phyloP scores from a whole-genome alignment of 2,888 invertebrate species.

The Hedya salicella region DNA sequence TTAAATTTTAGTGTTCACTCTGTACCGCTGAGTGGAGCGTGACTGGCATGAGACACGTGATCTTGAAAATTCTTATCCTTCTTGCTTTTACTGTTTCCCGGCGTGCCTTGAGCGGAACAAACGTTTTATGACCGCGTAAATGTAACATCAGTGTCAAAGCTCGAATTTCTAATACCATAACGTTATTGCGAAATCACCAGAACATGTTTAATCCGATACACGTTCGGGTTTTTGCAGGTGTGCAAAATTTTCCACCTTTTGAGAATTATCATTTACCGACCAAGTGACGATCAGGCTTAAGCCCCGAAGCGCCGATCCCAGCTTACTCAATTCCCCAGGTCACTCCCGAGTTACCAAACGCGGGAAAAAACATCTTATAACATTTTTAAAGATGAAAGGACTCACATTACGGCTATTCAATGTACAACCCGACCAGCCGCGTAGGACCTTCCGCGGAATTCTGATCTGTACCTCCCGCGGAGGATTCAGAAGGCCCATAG shows the following conservation, averaged over 20 bases:
- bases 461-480: conserved; percentile 4
- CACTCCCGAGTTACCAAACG: conserved; percentile 34
- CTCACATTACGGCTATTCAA: conserved; percentile 44
- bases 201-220: conserved; percentile 12
- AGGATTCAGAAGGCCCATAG: conserved; percentile 27
- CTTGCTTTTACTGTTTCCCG: conserved; percentile 23
- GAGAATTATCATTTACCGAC: conserved; percentile 39
- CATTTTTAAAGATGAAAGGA: conserved; percentile 43
- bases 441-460: conserved; percentile 25
- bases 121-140: conserved; percentile 33
- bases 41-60: conserved; percentile 38
- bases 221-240: conserved; percentile 2
- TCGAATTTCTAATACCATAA: background rate
- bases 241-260: conserved; percentile 10
- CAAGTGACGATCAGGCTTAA: conserved; percentile 37
- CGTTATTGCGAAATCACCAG: conserved; percentile 21
- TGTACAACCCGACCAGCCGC: conserved; percentile 32
- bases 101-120: conserved; percentile 22
- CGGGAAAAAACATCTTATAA: conserved; percentile 42
- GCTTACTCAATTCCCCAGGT: conserved; percentile 35
- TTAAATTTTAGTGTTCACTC: conserved; percentile 40
- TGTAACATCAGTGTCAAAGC: conserved; percentile 5
- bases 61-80: conserved; percentile 35
- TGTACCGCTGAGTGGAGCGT: conserved; percentile 31
- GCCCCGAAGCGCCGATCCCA: conserved; percentile 16